Conservation (phyloP, 2,797 vertebrate species). For the Synanceia verrucosa region DNA sequence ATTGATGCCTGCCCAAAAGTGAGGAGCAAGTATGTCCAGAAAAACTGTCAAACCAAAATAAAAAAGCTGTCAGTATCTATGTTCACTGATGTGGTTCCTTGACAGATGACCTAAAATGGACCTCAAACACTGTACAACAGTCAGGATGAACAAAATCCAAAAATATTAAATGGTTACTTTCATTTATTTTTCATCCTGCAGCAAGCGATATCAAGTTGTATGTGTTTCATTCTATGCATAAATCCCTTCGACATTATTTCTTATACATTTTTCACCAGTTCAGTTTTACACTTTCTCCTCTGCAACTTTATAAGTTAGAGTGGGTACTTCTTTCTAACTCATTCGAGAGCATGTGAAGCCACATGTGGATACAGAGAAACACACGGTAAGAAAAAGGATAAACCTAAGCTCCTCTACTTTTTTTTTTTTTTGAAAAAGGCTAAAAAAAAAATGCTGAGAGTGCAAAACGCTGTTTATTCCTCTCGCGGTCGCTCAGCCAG, state of each 20-base stretch:
- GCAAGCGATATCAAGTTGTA: no score
- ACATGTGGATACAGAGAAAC: not conserved
- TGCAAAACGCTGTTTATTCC: conserved; percentile 23
- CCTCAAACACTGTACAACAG: no score
- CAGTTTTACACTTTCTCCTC: fast-evolving
- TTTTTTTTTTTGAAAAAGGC: no score
- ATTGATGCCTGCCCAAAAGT: conserved; percentile 8
- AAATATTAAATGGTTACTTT: not conserved
- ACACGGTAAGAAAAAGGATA: not conserved
- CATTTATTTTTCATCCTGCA: not conserved
- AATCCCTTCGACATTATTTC: no score
- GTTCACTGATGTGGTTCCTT: not conserved
- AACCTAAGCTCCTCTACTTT: not conserved
- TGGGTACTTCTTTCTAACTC: not conserved
- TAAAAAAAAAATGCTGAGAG: not conserved
- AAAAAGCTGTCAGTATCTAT: not conserved
- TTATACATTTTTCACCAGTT: no score
- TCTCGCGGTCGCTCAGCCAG: conserved; percentile 5
- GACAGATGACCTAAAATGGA: no score
- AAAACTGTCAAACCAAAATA: not conserved
- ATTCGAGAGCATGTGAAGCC: not conserved
- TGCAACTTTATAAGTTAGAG: not conserved
- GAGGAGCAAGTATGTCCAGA: not conserved
- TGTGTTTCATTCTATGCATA: no score
- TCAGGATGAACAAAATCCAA: not conserved